Conservation (phyloP, 2,888 invertebrate genomes). For the Nomada lathburiana region DNA sequence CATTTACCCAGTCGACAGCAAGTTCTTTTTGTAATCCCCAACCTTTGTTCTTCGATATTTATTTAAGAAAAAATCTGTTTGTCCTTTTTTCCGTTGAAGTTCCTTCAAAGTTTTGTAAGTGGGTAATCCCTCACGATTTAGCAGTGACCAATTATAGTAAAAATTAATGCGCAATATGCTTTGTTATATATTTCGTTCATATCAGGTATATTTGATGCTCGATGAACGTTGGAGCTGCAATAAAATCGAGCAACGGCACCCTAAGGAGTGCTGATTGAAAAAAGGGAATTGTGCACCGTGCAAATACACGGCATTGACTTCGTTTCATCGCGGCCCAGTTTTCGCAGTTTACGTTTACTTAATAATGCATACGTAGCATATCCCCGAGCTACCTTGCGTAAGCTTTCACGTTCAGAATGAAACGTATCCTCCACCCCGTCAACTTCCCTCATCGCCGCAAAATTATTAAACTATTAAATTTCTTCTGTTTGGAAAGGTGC, state of each 20-base stretch:
- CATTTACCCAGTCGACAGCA: background rate
- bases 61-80: background rate
- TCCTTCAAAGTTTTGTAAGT: background rate
- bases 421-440: background rate
- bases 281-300: constrained; percentile 2
- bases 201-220: too few species aligned
- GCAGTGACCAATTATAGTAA: background rate
- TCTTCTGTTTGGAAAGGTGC: too few species aligned
- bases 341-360: constrained; percentile 51
- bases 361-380: constrained; percentile 33
- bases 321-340: constrained; percentile 47
- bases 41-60: background rate
- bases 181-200: too few species aligned
- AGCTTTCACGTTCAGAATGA: background rate
- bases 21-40: background rate
- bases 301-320: constrained; percentile 48
- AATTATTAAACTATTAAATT: too few species aligned
- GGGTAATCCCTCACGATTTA: too few species aligned
- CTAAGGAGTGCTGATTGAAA: constrained; percentile 1
- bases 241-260: background rate
- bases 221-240: too few species aligned
- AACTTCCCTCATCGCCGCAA: too few species aligned
- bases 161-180: background rate
- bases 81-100: background rate
- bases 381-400: constrained; percentile 31